phyloP scores from a whole-genome alignment of 2,113 vertebrate genomes.

The Bagarius yarrelli region DNA sequence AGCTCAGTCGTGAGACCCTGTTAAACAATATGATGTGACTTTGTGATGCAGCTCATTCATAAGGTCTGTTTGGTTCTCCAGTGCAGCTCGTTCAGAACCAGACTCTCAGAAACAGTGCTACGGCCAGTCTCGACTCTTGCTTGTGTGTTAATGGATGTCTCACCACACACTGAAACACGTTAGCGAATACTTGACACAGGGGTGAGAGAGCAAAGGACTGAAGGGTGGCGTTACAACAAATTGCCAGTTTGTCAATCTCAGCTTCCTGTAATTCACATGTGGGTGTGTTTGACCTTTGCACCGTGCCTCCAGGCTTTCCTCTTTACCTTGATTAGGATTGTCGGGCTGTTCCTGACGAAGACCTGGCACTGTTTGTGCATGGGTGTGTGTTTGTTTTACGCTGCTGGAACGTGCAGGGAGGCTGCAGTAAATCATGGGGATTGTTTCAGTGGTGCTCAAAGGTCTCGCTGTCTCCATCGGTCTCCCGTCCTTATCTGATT shows the following conservation, averaged over 20 bases:
- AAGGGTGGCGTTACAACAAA: slow-evolving; percentile 38
- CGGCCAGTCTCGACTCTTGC: slow-evolving; percentile 29
- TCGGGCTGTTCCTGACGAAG: slow-evolving; percentile 6
- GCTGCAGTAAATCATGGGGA: slow-evolving; percentile 19
- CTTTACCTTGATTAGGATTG: slow-evolving; percentile 1
- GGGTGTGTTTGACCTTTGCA: slow-evolving; percentile 55
- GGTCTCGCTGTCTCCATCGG: neutral
- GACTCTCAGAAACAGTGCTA: neutral
- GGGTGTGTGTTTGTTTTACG: slow-evolving; percentile 36
- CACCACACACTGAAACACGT: slow-evolving; percentile 43
- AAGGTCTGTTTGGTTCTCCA: neutral
- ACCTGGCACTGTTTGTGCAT: slow-evolving; percentile 29
- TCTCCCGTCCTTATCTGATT: neutral
- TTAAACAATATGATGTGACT: neutral
- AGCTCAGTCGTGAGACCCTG: neutral
- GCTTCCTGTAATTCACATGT: slow-evolving; percentile 50
- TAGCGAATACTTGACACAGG: slow-evolving; percentile 11
- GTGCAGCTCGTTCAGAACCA: neutral
- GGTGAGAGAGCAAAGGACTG: slow-evolving; percentile 7
- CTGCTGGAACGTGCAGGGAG: slow-evolving; percentile 19
- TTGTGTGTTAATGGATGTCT: slow-evolving; percentile 46
- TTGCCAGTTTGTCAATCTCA: slow-evolving; percentile 17
- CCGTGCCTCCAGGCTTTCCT: slow-evolving; percentile 44
- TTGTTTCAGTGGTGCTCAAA: slow-evolving; percentile 27
- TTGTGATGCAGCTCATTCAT: neutral